Evolutionary conservation across 2,888 invertebrate genomes (phyloP).

Genomic region (Philonicus albiceps): DNA sequence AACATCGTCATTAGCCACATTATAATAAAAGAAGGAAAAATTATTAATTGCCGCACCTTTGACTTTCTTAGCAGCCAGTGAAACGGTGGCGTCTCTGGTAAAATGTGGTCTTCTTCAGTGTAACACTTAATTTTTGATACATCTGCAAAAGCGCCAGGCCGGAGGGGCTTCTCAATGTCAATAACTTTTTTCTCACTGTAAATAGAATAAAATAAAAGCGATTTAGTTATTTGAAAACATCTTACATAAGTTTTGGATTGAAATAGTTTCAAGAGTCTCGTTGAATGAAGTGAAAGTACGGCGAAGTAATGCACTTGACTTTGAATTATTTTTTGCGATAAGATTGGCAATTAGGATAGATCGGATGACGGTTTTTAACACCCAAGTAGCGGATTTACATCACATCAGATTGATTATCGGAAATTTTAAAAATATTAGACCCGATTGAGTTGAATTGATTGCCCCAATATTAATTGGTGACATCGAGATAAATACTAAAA

Average conservation of each 20-base stretch:
- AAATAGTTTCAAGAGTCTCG: not conserved
- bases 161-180: constrained; percentile 76
- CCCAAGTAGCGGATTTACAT: not conserved
- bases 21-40: not conserved
- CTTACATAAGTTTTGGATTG: not conserved
- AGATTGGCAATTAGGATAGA: not conserved
- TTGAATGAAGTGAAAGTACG: not conserved
- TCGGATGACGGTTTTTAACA: not conserved
- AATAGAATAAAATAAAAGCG: constrained; percentile 47
- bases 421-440: not conserved
- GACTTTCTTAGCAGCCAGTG: constrained; percentile 64
- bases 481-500: not conserved
- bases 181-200: constrained; percentile 72
- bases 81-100: constrained; percentile 73
- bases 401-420: not conserved
- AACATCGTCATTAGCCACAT: not conserved
- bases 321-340: not conserved
- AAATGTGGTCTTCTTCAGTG: constrained; percentile 66
- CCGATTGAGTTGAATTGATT: not conserved
- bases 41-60: constrained; percentile 42
- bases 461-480: not conserved
- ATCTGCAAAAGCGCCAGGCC: constrained; percentile 81
- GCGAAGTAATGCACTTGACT: not conserved
- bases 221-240: not conserved
- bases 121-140: constrained; percentile 69